These are phyloP conservation scores for Holothuria leucospilota DNA, from an alignment of 53 echinoderm and acorn worm species.

Conservation along the genomic window DNA sequence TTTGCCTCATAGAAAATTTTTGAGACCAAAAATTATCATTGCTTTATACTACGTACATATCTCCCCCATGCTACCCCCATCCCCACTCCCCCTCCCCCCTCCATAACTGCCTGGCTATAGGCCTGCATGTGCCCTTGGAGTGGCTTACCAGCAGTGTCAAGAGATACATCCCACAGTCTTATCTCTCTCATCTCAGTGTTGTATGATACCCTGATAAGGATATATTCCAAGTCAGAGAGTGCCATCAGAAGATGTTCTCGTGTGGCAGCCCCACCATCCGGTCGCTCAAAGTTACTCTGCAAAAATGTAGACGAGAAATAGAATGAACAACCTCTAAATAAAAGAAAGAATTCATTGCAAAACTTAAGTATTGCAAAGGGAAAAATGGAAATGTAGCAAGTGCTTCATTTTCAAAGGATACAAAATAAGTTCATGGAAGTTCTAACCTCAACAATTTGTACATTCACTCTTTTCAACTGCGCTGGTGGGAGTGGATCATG, in stretches of 20 bases:
- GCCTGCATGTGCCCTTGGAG: no score
- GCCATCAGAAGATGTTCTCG: conserved; percentile 92
- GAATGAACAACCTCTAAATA: background rate
- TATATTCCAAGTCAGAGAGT: conserved; percentile 82
- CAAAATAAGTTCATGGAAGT: background rate
- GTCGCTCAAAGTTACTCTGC: conserved; percentile 79
- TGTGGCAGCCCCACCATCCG: conserved; percentile 74
- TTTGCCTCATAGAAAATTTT: no score
- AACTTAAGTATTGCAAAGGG: no score
- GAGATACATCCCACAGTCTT: conserved; percentile 74
- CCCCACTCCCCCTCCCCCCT: no score
- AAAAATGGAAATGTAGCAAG: no score
- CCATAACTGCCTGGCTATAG: no score
- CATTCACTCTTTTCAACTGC: conserved; percentile 63
- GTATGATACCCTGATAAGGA: conserved; percentile 84
- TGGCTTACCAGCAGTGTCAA: conserved; percentile 80
- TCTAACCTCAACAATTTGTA: conserved; percentile 81
- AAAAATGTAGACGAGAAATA: background rate
- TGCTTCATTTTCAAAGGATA: no score
- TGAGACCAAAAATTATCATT: no score
- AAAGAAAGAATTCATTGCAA: background rate
- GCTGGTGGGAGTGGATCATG: conserved; percentile 60
- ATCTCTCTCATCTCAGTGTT: conserved; percentile 72
- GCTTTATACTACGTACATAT: no score
- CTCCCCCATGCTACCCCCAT: no score